A percentile compares a stretch with the other conserved stretches of the same genome.
Conservation (phyloP, 2,888 invertebrate species). For the Epistrophe grossulariae region DNA sequence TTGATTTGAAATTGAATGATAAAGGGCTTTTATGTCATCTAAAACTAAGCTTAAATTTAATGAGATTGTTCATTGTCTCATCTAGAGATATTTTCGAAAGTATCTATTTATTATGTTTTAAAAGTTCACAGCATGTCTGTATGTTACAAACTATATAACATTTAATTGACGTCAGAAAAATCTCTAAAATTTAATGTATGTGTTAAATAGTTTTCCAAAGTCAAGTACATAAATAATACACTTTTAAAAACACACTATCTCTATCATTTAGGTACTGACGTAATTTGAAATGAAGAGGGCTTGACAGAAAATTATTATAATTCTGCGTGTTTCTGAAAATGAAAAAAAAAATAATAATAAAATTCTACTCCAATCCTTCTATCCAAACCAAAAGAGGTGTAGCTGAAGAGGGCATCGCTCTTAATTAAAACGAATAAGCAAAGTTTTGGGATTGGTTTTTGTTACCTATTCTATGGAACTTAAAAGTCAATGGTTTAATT, state of each 20-base stretch:
- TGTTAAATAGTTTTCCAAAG: background rate
- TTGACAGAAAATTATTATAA: background rate
- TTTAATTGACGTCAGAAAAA: conserved; percentile 11
- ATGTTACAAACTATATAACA: too few species aligned
- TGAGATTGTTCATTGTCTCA: background rate
- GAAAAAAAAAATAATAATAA: conserved; percentile 1
- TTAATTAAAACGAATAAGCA: conserved; percentile 29
- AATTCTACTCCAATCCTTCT: background rate
- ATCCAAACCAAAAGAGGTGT: background rate
- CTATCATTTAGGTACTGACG: background rate
- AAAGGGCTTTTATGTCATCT: background rate
- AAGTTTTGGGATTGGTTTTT: conserved; percentile 4
- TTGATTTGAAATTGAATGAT: background rate
- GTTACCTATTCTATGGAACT: conserved; percentile 5
- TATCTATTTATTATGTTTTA: background rate
- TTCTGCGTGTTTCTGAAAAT: background rate
- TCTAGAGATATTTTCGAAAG: background rate
- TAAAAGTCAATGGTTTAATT: background rate
- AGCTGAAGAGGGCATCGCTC: background rate
- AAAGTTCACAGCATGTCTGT: background rate
- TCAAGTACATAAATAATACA: background rate
- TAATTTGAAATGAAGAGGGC: background rate
- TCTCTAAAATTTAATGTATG: background rate
- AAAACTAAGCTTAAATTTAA: background rate
- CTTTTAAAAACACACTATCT: background rate